Base-by-base conservation (phyloP, 2,113 vertebrate genomes). In the Eolophus roseicapilla region DNA sequence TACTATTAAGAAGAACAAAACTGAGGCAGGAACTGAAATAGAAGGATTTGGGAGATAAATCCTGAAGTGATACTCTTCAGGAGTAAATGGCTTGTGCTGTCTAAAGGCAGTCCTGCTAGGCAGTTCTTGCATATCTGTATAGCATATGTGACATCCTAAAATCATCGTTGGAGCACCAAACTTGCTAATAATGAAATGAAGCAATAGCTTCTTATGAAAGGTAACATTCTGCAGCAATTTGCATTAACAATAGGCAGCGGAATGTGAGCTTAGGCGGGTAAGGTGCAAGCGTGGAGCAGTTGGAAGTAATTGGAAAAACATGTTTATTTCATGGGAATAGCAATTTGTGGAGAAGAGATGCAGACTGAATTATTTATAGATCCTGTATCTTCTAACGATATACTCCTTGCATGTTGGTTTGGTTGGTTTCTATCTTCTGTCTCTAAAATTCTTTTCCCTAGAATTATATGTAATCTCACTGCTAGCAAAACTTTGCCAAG, bases 261-360 rank as follows among this genome's bases (percentile, higher is more conserved):
- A 92, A 47, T 70, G 53, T 43, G 37, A 82, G 76, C 24, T 24
- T 64, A 44, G 50, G 37, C 82, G 81, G 73, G 71, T 67, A 88
- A 64, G 17, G n/a, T 5, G 33, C 68, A 75, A 79, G 60, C 86
- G 82, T 88, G 76, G 71, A 93, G 28, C 1, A 1, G 16, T 41
- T 90, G 60, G 73, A 88, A 84, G 20, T 75, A 67, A 78, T 82
- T 60, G 88, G 87, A 71, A 90, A 90, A 90, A 17, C 41, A 77
- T 60, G n/a, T 95, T 90, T 95, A 78, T 94, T 88, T 95, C 60
- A 86, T 81, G 55, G 82, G 76, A 74, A 71, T 43, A 83, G 76
- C 31, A 83, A 59, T 93, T 92, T 93, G 63, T 85, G 13, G 21
- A 90, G 85, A 82, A 77, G 49, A 67, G 86, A 39, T 23, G 28